These are phyloP conservation scores for Prenolepis imparis DNA, from an alignment of 2,888 invertebrate species.

Conservation along the genomic window DNA sequence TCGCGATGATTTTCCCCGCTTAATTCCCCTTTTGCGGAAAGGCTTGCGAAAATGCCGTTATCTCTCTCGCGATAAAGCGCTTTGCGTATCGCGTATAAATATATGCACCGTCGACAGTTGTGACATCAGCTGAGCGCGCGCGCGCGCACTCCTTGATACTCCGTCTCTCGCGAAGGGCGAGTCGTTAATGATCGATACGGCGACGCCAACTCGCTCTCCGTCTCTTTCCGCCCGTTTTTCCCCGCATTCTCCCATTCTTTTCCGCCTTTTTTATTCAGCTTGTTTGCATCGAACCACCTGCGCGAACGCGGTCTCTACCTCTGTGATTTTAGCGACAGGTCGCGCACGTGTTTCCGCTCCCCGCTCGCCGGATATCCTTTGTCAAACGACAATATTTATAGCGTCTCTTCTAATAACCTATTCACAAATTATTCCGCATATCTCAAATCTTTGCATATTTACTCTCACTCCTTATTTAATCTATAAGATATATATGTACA, in stretches of 20 bases:
- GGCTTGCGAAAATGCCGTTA: conserved; percentile 43
- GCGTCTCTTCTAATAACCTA: neutral
- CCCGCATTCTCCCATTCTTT: neutral
- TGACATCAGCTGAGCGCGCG: neutral
- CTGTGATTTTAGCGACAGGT: neutral
- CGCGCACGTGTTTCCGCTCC: conserved; percentile 7
- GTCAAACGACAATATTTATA: neutral
- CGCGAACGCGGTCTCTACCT: neutral
- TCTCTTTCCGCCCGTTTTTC: neutral
- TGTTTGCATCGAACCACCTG: neutral
- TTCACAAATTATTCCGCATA: neutral
- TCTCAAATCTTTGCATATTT: neutral
- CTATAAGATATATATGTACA: neutral
- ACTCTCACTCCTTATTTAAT: too few species aligned
- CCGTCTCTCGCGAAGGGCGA: neutral
- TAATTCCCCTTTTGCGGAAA: conserved; percentile 35
- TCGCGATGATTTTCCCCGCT: conserved; percentile 47
- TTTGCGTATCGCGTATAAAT: conserved; percentile 21
- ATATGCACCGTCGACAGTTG: neutral
- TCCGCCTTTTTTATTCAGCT: neutral
- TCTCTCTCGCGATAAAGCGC: neutral
- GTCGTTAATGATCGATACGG: conserved; percentile 23
- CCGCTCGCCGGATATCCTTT: neutral
- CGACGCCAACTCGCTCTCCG: neutral
- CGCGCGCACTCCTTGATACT: neutral